Conservation (phyloP, 2,888 invertebrate species). For the Chrysomela aeneicollis region DNA sequence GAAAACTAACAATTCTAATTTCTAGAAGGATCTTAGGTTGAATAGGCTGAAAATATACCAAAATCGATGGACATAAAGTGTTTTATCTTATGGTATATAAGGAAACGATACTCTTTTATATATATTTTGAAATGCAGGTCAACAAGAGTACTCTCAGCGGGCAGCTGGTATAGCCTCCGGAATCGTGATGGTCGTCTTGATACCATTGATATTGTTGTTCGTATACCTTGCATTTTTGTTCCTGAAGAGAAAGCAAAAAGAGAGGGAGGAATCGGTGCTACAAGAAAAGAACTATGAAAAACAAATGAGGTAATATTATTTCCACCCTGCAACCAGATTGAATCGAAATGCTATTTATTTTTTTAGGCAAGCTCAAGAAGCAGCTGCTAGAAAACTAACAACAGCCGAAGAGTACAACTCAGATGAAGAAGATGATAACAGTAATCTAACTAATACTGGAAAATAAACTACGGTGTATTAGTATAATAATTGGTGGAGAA, state of each 20-base stretch:
- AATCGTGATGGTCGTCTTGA: constrained; percentile 76
- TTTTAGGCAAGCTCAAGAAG: constrained; percentile 53
- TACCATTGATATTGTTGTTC: constrained; percentile 76
- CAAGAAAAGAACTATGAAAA: constrained; percentile 38
- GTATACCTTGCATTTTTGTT: constrained; percentile 61
- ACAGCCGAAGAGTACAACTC: constrained; percentile 52
- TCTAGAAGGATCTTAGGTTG: too few relatives aligned
- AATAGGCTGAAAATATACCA: too few relatives aligned
- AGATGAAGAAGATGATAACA: constrained; percentile 50
- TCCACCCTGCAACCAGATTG: constrained; percentile 10
- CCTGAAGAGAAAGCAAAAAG: constrained; percentile 50
- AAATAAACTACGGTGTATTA: constrained; percentile 49
- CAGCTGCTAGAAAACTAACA: constrained; percentile 53
- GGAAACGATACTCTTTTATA: neutral
- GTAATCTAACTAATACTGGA: constrained; percentile 44
- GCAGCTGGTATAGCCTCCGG: constrained; percentile 81
- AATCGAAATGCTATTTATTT: constrained; percentile 18
- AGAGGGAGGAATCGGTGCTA: constrained; percentile 48
- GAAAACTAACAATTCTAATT: too few relatives aligned
- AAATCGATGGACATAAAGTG: too few relatives aligned
- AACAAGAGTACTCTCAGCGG: constrained; percentile 81
- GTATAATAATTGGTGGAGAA: neutral
- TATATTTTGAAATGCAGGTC: constrained; percentile 64
- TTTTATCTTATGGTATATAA: neutral
- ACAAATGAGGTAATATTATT: constrained; percentile 39